Evolutionary conservation across 2,113 vertebrate genomes (phyloP), one percentile per base, ranked within the genome.

Genomic region (Calyptomena viridis): DNA sequence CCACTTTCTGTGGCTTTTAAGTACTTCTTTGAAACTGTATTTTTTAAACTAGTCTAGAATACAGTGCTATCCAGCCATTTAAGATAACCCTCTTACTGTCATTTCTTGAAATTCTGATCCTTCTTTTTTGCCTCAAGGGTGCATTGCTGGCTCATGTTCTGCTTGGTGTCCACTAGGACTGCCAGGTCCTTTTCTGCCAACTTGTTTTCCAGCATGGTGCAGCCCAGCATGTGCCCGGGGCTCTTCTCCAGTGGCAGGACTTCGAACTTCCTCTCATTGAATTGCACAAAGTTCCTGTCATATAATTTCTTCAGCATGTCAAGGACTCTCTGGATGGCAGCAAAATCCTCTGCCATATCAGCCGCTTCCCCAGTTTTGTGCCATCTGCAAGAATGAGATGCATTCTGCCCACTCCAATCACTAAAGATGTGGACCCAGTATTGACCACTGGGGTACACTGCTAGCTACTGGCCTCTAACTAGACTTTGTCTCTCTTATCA

Each of bases 221-320:
- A 10, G 6, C 20, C 28, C 40, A 74, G 28, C 14, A 44, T 20
- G 15, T 83, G 24, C 13, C 30, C 33, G 10, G 3, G 11, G 9
- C 6, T 55, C 16, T 12, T 79, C 9, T 20, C 10, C 11, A 11
- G 13, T 8, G 49, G 14, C 11, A 62, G 30, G n/a, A 69, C 33
- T 40, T 81, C 5, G 1, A 6, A 33, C 8, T 60, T 69, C 13
- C 31, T 6, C 9, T 44, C 63, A 4, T 9, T 74, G 37, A 52
- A 46, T 39, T 76, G 7, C 3, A 13, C 0, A 0, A 59, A 1
- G 4, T 16, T 60, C 52, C 35, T 72, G 42, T 58, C 27, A 56
- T 21, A 28, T 40, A 0, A 35, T 42, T 81, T 84, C 15, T 81
- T 68, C 73, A 77, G 31, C 31, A 49, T 39, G 8, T 15, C 4